Base-by-base conservation (phyloP, 1,140 invertebrate species). In the Trichonephila clavata region DNA sequence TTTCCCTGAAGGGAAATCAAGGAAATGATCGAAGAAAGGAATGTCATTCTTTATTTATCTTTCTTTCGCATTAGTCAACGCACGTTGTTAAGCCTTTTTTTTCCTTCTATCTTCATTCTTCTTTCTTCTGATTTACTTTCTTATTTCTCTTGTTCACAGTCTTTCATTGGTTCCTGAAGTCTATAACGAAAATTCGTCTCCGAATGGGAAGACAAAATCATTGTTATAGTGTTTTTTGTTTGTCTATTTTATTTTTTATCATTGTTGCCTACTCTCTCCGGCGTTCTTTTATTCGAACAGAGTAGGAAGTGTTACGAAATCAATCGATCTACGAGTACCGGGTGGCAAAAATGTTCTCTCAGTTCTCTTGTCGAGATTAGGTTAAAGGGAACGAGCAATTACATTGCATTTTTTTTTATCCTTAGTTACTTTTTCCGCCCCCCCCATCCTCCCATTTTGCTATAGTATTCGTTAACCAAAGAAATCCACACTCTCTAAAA, bases 321-420 rank as follows among this genome's bases (percentile, higher is more conserved):
- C 91, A 92, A 92, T 92, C 81, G 91, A 92, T 92, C 81, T n/a
- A 86, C 80, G 50, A 60, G 65, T 61, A 86, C 57, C 63, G 77
- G 80, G 91, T 92, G 91, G 91, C 83, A 92, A 77, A 92, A 92
- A 92, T 92, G 91, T 77, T 86, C 91, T 86, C 91, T 92, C 83
- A 57, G 63, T 86, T 61, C 91, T 92, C 91, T 92, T 43, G 83
- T 86, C 65, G 59, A 92, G 91, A 92, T 92, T 92, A 92, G 83
- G 91, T 92, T 92, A 92, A 92, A 86, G 91, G 91, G 61, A 92
- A 92, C 91, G 91, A 92, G 91, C 91, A 92, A 92, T 92, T 92
- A 92, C 91, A 90, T 90, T 90, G 59, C 77, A 71, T 63, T 90
- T 63, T 80, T 81, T 81, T 3, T 86, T n/a, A 16, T 92, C 77